phyloP scores from a whole-genome alignment of 2,888 invertebrate species.

The Apamea monoglypha region DNA sequence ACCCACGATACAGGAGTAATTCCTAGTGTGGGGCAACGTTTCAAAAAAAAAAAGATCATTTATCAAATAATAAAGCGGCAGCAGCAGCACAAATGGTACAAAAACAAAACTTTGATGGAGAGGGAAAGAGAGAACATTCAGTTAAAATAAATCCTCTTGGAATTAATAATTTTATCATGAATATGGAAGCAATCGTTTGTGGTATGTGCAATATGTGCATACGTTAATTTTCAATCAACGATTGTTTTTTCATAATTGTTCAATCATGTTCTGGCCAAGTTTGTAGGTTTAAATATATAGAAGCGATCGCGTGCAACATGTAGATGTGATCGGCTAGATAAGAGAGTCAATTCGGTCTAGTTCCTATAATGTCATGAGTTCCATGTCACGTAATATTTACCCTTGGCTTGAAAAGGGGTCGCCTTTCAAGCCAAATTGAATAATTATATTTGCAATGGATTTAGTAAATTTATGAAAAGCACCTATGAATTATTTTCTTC shows the following conservation, averaged over 20 bases:
- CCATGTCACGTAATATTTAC: background rate
- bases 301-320: background rate
- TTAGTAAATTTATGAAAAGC: background rate
- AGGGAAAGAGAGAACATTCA: background rate
- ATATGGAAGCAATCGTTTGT: slow-evolving; percentile 35
- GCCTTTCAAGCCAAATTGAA: background rate
- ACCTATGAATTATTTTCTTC: background rate
- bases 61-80: slow-evolving; percentile 11
- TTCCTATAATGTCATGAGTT: background rate
- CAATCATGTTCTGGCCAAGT: background rate
- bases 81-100: background rate
- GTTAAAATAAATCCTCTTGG: slow-evolving; percentile 26
- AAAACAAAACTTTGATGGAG: slow-evolving; percentile 11
- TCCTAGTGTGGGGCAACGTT: too few species aligned
- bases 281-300: too few species aligned
- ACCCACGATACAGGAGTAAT: too few species aligned
- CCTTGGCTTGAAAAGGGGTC: too few species aligned
- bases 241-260: slow-evolving; percentile 9
- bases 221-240: slow-evolving; percentile 25
- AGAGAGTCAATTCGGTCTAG: background rate
- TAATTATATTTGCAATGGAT: background rate
- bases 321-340: background rate
- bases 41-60: too few species aligned
- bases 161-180: slow-evolving; percentile 41
- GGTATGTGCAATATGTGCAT: slow-evolving; percentile 24